Evolutionary conservation across 2,797 vertebrate genomes (phyloP), one percentile per base, ranked within the genome.

Genomic region (Xerus rutilus): DNA sequence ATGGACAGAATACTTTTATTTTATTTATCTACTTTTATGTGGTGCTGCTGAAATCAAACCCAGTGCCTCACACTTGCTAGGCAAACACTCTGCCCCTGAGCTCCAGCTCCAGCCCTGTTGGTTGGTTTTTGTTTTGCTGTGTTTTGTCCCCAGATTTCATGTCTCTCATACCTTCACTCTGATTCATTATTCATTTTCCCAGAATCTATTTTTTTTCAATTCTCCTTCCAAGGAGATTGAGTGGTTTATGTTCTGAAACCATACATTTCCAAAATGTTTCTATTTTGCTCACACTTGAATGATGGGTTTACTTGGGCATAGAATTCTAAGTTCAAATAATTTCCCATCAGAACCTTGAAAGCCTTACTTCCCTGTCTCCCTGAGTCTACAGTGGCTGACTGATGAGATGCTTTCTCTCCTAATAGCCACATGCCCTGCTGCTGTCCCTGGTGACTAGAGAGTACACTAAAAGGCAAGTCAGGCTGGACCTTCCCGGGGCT

Each of bases 251-350:
- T 94, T 84, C 93, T 91, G 89, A 85, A 69, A 35, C 43, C 30
- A 64, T 32, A 54, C 39, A 49, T 84, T 89, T 95, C 76, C 88
- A 81, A 85, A 94, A 83, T 87, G 73, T 89, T 96, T 96, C 94
- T 92, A 84, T 93, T 94, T 95, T 94, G 83, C 52, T 70, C 79
- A n/a, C 43, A 81, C 84, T 90, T 65, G 89, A 96, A 76, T 81
- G 83, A 95, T 77, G 57, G 15, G 81, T 70, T 96, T 52, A 45
- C 84, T 72, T 70, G 72, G 81, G 25, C 17, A 74, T 32, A 94
- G 93, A 96, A 91, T 77, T 82, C 87, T 49, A 82, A 52, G 76
- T 89, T 95, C 91, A 85, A 96, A 87, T 67, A 23, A 65, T 89
- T 89, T 94, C 91, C 72, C 49, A 76, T 85, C 76, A 45, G 94